phyloP scores from a whole-genome alignment of 2,113 vertebrate species.

The Sylvia atricapilla region DNA sequence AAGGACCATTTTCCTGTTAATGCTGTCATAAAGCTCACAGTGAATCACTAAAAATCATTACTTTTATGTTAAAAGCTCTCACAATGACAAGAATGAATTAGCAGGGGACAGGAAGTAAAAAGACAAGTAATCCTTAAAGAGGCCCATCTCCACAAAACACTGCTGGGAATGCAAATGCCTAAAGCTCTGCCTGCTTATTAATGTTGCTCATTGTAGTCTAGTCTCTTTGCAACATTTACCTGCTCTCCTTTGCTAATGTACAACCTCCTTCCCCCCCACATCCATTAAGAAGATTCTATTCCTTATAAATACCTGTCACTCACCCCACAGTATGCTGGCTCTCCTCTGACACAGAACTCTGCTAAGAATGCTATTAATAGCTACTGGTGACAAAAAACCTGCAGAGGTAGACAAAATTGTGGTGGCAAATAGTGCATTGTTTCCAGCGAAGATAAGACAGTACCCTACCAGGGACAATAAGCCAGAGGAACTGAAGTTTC shows the following conservation, averaged over 20 bases:
- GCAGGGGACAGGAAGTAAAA: neutral
- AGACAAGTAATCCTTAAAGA: slow-evolving; percentile 11
- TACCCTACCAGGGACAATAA: neutral
- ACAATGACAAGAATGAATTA: slow-evolving; percentile 11
- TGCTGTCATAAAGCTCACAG: neutral
- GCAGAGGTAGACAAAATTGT: neutral
- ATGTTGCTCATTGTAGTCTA: neutral
- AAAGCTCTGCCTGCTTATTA: neutral
- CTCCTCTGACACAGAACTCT: neutral
- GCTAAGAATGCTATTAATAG: neutral
- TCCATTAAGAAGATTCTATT: neutral
- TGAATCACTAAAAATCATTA: slow-evolving; percentile 11
- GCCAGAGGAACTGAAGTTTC: neutral
- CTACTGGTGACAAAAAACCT: neutral
- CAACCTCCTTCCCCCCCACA: neutral
- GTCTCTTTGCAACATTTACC: neutral
- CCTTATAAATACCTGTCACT: neutral
- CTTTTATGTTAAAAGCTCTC: slow-evolving; percentile 36
- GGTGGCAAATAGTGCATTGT: neutral
- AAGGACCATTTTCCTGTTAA: neutral
- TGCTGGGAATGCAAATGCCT: neutral
- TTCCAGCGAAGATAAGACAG: neutral
- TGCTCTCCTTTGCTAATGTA: neutral
- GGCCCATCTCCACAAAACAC: neutral
- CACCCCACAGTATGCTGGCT: neutral